phyloP scores from a whole-genome alignment of 1,140 invertebrate species.

The Chironomus striatipennis region DNA sequence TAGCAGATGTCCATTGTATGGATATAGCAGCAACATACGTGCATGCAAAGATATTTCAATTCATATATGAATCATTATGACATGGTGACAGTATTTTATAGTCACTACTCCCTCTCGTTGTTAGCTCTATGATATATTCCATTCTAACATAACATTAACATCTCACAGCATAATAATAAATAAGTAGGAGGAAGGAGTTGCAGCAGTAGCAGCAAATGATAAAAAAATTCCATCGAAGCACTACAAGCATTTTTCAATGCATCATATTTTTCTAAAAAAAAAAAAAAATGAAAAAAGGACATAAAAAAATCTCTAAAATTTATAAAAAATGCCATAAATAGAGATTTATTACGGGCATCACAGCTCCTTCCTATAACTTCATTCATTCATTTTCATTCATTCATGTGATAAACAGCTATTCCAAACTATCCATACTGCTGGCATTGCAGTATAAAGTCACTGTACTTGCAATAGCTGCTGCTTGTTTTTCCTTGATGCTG shows the following conservation, averaged over 20 bases:
- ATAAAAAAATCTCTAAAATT: background rate
- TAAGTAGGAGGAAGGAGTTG: background rate
- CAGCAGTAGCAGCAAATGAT: background rate
- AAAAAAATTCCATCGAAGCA: too few species aligned
- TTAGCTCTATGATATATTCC: background rate
- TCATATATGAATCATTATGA: conserved; percentile 18
- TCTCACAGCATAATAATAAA: background rate
- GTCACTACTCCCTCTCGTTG: background rate
- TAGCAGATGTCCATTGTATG: conserved; percentile 23
- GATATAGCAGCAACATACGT: background rate
- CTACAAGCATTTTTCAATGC: conserved; percentile 6
- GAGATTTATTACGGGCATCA: conserved; percentile 16
- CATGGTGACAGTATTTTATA: conserved; percentile 11
- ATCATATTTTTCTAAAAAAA: conserved; percentile 18
- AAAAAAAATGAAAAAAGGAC: too few species aligned
- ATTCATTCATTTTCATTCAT: conserved; percentile 14
- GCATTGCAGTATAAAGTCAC: too few species aligned
- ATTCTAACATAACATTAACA: too few species aligned
- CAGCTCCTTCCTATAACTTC: background rate
- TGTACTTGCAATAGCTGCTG: background rate
- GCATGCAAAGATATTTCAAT: background rate
- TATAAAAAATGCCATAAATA: background rate
- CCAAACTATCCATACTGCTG: background rate
- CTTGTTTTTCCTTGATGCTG: too few species aligned
- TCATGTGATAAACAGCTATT: conserved; percentile 7